Evolutionary conservation across 1,140 invertebrate genomes (phyloP).

Genomic region (Andrena cerasifolii): DNA sequence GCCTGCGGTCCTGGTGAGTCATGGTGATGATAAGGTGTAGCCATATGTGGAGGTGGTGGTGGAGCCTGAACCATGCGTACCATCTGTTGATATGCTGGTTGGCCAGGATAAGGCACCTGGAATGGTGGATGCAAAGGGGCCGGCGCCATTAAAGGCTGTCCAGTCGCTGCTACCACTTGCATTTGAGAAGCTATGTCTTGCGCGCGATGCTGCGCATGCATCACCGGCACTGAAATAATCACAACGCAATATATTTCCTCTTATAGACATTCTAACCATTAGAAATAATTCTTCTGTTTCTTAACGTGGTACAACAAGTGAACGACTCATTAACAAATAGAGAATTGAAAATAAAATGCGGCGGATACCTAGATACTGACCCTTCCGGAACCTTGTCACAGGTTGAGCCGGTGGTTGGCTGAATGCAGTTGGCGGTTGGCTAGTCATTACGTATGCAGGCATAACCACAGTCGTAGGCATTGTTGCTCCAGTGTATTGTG

Average conservation of each 20-base stretch:
- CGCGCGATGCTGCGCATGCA: slow-evolving; percentile 81
- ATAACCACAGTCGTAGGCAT: slow-evolving; percentile 82
- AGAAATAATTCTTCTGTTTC: background rate
- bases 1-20: slow-evolving; percentile 83
- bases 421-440: slow-evolving; percentile 81
- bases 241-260: background rate
- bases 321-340: slow-evolving; percentile 8
- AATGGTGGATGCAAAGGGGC: slow-evolving; percentile 87
- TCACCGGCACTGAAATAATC: slow-evolving; percentile 84
- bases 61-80: slow-evolving; percentile 80
- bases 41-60: slow-evolving; percentile 82
- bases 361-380: slow-evolving; percentile 75
- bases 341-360: slow-evolving; percentile 34
- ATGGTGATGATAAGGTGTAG: slow-evolving; percentile 85
- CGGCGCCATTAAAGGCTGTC: slow-evolving; percentile 91
- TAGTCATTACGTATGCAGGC: slow-evolving; percentile 82
- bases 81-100: slow-evolving; percentile 82
- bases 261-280: background rate
- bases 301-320: background rate
- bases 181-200: slow-evolving; percentile 87
- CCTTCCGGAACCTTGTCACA: slow-evolving; percentile 81
- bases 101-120: slow-evolving; percentile 85
- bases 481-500: slow-evolving; percentile 82
- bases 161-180: slow-evolving; percentile 90
- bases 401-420: slow-evolving; percentile 81